Conservation (phyloP, 2,888 invertebrate genomes). For the Mesochorus sp. region DNA sequence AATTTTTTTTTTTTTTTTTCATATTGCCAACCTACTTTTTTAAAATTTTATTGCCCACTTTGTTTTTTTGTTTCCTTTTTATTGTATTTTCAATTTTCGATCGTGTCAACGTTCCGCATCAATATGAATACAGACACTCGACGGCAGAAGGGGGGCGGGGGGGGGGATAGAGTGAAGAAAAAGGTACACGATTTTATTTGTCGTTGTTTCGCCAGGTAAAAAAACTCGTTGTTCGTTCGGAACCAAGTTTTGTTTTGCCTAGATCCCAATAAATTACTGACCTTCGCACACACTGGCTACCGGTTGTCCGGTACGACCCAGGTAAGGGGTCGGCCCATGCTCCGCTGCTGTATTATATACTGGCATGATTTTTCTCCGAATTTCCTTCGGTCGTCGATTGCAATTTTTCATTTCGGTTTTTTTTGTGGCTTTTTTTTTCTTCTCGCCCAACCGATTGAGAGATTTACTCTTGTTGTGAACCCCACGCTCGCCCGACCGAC, state of each 20-base stretch:
- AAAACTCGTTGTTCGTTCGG: conserved; percentile 57
- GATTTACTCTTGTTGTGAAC: conserved; percentile 48
- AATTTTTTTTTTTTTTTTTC: too few relatives aligned
- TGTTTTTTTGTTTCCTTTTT: too few relatives aligned
- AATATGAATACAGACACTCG: too few relatives aligned
- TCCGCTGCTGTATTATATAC: conserved; percentile 34
- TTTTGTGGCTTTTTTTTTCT: conserved; percentile 1
- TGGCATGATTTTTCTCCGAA: conserved; percentile 27
- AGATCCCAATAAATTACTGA: conserved; percentile 72
- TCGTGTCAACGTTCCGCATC: too few relatives aligned
- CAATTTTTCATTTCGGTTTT: conserved; percentile 37
- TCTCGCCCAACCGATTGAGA: conserved; percentile 11
- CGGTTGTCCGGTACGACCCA: background rate
- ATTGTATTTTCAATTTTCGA: too few relatives aligned
- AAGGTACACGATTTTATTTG: too few relatives aligned
- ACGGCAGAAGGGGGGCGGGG: too few relatives aligned
- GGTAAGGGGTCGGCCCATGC: background rate
- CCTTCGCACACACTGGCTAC: conserved; percentile 22
- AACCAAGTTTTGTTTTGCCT: conserved; percentile 67
- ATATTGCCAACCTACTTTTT: too few relatives aligned
- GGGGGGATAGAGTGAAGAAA: too few relatives aligned
- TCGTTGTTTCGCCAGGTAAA: conserved; percentile 53
- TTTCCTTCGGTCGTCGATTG: conserved; percentile 42
- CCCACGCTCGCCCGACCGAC: conserved; percentile 17
- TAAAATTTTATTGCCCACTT: too few relatives aligned